Base-by-base conservation (phyloP, 2,888 invertebrate species). In the Neoaliturus tenellus region DNA sequence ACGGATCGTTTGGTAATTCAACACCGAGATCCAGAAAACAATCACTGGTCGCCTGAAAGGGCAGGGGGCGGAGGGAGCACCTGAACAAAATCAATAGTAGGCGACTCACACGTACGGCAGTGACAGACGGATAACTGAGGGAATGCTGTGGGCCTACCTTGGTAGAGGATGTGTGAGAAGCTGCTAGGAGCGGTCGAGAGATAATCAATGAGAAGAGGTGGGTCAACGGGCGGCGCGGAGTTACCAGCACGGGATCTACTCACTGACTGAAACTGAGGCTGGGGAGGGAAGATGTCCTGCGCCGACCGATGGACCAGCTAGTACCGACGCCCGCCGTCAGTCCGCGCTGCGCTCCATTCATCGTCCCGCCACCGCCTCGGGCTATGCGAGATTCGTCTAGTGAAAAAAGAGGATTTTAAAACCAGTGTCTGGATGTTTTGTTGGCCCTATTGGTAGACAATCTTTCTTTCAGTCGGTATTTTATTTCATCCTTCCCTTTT, bases 1-100 rank as follows among this genome's bases (percentile, higher is more conserved):
- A 44, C 44, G 44, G 44, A 10, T 35, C 35, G 35, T 48, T 55
- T 12, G 25, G 55, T 55, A 55, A 55, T 23, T 20, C 55, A 55
- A 62, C 62, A 62, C 62, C 62, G 62, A 62, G 62, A 62, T 62
- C 62, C 28, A 62, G 62, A 62, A 55, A 62, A 62, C 62, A 62
- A 62, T 62, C 25, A 25, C 28, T 28, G 31, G 25, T 23, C 51
- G 48, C 48, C 14, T 48, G 14, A 20, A 8, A 28, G 28, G 17
- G 28, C 28, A 5, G 31, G 62, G 17, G 62, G 28, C 28, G 62
- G 62, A 14, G 62, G 31, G 62, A 12, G 55, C 55, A 55, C 55
- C 55, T 55, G 48, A 6, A 31, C 62, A 62, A 62, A 62, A 62
- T 62, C 62, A 62, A 62, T 62, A 62, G 28, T 31, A 28, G 62